These are phyloP conservation scores for Dendrolimus pini DNA, from an alignment of 2,888 invertebrate species.

Conservation along the genomic window DNA sequence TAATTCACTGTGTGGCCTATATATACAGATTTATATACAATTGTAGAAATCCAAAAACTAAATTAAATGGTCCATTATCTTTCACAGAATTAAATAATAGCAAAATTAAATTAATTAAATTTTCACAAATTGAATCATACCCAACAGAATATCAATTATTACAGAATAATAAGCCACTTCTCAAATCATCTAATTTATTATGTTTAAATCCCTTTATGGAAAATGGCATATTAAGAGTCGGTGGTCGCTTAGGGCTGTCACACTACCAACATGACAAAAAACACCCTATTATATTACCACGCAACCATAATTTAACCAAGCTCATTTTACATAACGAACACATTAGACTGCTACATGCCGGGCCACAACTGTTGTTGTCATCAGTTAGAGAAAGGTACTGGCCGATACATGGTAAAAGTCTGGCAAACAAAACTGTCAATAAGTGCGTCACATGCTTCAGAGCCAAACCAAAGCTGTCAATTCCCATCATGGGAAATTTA, in stretches of 20 bases:
- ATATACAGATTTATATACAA: too few species aligned
- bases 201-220: not conserved
- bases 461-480: not conserved
- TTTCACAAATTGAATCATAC: not conserved
- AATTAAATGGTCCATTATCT: too few species aligned
- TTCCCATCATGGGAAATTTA: not conserved
- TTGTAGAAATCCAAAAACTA: too few species aligned
- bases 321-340: constrained; percentile 3
- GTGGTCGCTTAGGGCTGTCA: not conserved
- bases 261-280: not conserved
- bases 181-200: not conserved
- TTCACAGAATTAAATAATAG: not conserved
- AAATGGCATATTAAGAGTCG: not conserved
- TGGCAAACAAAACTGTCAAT: not conserved
- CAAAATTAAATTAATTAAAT: not conserved
- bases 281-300: not conserved
- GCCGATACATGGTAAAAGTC: not conserved
- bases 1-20: too few species aligned
- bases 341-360: constrained; percentile 2
- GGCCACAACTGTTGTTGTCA: constrained; percentile 1
- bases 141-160: not conserved
- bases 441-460: not conserved
- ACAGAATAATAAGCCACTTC: not conserved
- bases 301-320: not conserved
- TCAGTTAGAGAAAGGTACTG: constrained; percentile 1